These are phyloP conservation scores for Enteromius thamalakanensis DNA, from an alignment of 2,797 vertebrate genomes.

Conservation along the genomic window DNA sequence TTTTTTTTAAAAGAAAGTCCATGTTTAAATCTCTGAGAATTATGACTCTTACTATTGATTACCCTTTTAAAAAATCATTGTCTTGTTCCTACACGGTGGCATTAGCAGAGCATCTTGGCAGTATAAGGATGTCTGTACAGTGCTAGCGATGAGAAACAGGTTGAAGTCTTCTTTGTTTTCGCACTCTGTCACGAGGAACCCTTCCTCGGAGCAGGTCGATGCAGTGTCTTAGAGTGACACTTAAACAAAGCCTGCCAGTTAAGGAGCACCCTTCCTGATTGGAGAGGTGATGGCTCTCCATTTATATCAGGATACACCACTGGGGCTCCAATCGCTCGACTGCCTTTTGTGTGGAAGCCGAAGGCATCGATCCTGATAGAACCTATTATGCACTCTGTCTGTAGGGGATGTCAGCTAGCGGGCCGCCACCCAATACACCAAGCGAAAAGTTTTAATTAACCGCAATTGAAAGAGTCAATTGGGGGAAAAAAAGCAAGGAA, in stretches of 20 bases:
- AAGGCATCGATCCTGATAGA: constrained; percentile 51
- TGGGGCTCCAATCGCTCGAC: constrained; percentile 47
- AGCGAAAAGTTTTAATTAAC: constrained; percentile 53
- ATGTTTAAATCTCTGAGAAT: not conserved
- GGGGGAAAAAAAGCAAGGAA: not conserved
- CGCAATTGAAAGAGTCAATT: constrained; percentile 28
- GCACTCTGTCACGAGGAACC: constrained; percentile 28
- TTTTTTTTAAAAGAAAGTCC: not conserved
- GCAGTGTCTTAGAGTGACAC: constrained; percentile 45
- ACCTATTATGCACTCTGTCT: constrained; percentile 52
- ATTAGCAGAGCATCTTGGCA: constrained; percentile 7
- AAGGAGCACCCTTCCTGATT: constrained; percentile 52
- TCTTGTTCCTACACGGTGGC: not conserved
- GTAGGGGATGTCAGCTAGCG: constrained; percentile 38
- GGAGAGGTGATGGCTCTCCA: constrained; percentile 53
- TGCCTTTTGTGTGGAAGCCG: constrained; percentile 54
- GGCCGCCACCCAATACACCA: constrained; percentile 29
- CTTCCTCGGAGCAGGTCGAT: constrained; percentile 57
- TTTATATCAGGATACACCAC: constrained; percentile 53
- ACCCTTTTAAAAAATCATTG: constrained; percentile 4
- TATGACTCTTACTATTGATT: constrained; percentile 11
- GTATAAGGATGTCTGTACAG: constrained; percentile 26
- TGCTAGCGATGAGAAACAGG: constrained; percentile 4
- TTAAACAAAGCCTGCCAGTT: constrained; percentile 62
- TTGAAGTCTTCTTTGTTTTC: constrained; percentile 46